Conservation (phyloP, 2,113 vertebrate species). For the Cinclus cinclus region DNA sequence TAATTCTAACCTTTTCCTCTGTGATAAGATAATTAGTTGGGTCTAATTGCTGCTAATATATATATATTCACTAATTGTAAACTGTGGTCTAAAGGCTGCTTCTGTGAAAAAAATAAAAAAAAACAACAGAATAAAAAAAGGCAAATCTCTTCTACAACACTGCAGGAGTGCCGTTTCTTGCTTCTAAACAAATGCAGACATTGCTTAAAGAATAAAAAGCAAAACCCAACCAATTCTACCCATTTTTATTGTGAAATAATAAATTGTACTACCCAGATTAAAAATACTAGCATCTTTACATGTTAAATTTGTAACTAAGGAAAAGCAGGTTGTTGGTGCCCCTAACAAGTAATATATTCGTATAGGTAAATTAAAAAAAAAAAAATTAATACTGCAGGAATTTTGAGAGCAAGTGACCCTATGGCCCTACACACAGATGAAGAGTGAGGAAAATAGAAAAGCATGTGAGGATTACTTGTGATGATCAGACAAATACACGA, state of each 20-base stretch:
- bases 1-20: conserved; percentile 78
- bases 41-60: conserved; percentile 78
- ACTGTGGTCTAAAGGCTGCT: conserved; percentile 67
- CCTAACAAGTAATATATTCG: not conserved
- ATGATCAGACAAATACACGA: not conserved
- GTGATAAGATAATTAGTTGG: conserved; percentile 80
- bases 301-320: not conserved
- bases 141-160: not conserved
- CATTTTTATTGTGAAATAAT: conserved; percentile 29
- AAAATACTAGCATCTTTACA: not conserved
- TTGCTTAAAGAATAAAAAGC: conserved; percentile 2
- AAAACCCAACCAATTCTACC: not conserved
- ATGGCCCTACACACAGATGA: not conserved
- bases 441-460: not conserved
- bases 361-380: fast-evolving
- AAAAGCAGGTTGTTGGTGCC: not conserved
- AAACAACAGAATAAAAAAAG: not conserved
- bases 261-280: not conserved
- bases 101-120: not conserved
- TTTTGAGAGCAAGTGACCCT: not conserved
- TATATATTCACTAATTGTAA: conserved; percentile 78
- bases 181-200: conserved; percentile 57
- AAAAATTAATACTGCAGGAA: not conserved
- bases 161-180: conserved; percentile 33
- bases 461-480: not conserved